A percentile compares a stretch with the other conserved stretches of the same genome.
Evolutionary conservation across 2,888 invertebrate genomes (phyloP).

Genomic region (Sminthurides aquaticus): DNA sequence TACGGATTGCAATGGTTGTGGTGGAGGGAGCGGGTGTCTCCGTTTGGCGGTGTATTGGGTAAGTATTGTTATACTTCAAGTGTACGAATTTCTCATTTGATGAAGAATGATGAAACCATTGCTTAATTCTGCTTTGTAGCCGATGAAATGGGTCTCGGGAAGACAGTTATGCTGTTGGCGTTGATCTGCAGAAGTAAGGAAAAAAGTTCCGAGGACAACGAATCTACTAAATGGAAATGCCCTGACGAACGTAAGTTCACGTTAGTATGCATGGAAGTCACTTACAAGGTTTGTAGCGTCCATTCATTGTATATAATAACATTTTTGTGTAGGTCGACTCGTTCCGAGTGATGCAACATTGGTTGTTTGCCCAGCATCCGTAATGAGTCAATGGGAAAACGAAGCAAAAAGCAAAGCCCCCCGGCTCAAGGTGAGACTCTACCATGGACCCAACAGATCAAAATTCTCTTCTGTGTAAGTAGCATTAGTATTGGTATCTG

Average conservation of each 20-base stretch:
- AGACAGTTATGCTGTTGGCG: constrained; percentile 75
- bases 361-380: constrained; percentile 86
- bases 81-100: too few relatives aligned
- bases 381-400: constrained; percentile 80
- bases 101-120: too few relatives aligned
- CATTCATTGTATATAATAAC: too few relatives aligned
- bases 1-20: constrained; percentile 79
- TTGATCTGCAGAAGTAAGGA: constrained; percentile 53
- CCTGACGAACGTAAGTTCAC: constrained; percentile 20
- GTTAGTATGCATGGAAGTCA: too few relatives aligned
- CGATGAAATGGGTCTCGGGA: constrained; percentile 76
- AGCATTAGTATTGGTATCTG: too few relatives aligned
- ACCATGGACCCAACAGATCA: constrained; percentile 75
- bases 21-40: constrained; percentile 77
- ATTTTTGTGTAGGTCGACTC: constrained; percentile 18
- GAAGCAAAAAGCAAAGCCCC: constrained; percentile 66
- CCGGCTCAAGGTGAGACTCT: constrained; percentile 58
- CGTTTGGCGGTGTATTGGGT: constrained; percentile 82
- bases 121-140: too few relatives aligned
- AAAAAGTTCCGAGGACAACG: constrained; percentile 16
- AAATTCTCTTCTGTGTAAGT: constrained; percentile 37
- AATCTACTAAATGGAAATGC: constrained; percentile 28
- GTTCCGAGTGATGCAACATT: constrained; percentile 58
- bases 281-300: too few relatives aligned
- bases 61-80: too few relatives aligned